Conservation (phyloP, 2,113 vertebrate species). For the Oreochromis tanganicae region DNA sequence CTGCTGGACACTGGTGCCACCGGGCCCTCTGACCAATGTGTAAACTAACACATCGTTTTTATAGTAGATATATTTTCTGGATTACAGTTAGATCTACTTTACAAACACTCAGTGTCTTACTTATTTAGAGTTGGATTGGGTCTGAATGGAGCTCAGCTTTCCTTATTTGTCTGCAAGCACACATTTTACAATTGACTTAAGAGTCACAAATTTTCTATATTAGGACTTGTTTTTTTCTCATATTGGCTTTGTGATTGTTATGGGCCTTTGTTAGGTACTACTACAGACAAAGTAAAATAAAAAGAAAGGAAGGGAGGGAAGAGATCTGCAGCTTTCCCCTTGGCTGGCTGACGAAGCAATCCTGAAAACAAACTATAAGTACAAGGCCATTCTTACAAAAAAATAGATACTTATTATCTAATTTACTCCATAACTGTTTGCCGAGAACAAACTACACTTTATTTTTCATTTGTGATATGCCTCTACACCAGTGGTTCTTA, state of each 20-base stretch:
- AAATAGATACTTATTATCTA: not conserved
- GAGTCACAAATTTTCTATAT: slow-evolving; percentile 18
- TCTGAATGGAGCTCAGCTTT: not conserved
- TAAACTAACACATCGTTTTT: slow-evolving; percentile 1
- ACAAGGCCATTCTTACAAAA: not conserved
- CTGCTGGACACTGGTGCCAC: no score
- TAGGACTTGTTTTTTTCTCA: not conserved
- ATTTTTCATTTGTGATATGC: not conserved
- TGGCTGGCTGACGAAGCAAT: not conserved
- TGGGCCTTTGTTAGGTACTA: not conserved
- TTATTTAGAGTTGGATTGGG: slow-evolving; percentile 23
- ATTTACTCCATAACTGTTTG: not conserved
- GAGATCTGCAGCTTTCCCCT: not conserved
- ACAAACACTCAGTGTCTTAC: not conserved
- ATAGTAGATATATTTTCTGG: slow-evolving; percentile 34
- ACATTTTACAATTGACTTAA: slow-evolving; percentile 18
- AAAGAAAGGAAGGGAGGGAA: not conserved
- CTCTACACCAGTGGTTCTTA: not conserved
- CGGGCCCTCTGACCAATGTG: not conserved
- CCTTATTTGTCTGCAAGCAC: slow-evolving; percentile 21
- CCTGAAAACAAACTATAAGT: not conserved
- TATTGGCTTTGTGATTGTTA: slow-evolving; percentile 29
- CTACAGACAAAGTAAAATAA: not conserved
- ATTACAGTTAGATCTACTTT: slow-evolving; percentile 19
- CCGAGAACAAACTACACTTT: not conserved